Evolutionary conservation across 2,113 vertebrate species (phyloP).

Genomic region (Gulo gulo): DNA sequence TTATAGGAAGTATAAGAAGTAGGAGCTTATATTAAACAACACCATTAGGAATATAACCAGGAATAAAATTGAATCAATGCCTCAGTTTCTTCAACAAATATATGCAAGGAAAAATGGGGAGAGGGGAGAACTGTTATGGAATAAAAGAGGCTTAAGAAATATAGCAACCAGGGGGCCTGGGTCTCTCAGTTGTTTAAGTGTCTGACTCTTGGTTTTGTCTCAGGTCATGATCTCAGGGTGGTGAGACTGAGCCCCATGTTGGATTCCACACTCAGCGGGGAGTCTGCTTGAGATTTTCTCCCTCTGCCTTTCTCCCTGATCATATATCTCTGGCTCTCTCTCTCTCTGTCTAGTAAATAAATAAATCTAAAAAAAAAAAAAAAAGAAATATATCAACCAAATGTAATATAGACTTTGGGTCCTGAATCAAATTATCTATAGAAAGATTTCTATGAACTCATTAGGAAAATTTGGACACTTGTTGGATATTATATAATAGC

Average conservation of each 20-base stretch:
- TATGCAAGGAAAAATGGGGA: neutral
- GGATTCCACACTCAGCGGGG: neutral
- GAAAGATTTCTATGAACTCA: neutral
- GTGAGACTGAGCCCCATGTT: neutral
- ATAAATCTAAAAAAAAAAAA: neutral
- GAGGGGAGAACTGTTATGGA: neutral
- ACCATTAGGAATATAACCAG: neutral
- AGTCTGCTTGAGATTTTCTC: neutral
- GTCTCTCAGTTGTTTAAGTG: neutral
- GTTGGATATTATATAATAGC: neutral
- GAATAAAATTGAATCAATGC: neutral
- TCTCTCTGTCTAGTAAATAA: neutral
- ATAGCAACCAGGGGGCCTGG: neutral
- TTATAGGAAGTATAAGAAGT: neutral
- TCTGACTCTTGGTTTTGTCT: neutral
- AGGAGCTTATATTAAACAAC: neutral
- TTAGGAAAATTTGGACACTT: neutral
- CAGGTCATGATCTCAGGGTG: neutral
- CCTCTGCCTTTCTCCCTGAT: neutral
- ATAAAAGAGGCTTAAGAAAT: neutral
- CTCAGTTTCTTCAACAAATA: slow-evolving; percentile 4
- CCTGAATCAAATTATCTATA: neutral
- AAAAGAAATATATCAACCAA: neutral
- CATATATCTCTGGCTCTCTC: neutral
- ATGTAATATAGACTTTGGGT: neutral